Evolutionary conservation across 2,888 invertebrate species (phyloP), one percentile per base, ranked within the genome.

Genomic region (Leucozona laternaria): DNA sequence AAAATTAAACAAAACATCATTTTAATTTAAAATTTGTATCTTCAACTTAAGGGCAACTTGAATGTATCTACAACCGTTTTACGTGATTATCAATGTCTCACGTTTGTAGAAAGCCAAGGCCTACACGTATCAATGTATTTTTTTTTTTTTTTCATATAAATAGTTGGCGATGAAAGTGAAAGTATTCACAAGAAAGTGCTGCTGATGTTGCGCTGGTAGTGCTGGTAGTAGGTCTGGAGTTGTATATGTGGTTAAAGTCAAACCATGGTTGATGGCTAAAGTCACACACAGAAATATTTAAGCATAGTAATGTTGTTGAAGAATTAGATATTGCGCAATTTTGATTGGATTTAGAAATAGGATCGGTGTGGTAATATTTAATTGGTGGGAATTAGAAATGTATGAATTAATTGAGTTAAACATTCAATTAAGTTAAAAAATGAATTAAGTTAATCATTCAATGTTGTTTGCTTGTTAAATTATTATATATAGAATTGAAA

Each of bases 21-120:
- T 40, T 62, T 43, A 45, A 20, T 11, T 48, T 25, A 22, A 40
- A 62, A 25, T 15, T 13, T 25, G 37, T 57, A 25, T 62, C 15
- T 37, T 40, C 13, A 31, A 57, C 43, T 45, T 50, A 13, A 75
- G 64, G 43, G 8, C 15, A 50, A 25, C 43, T 75, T 40, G 17
- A 53, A 22, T 60, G 45, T 20, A 31, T 75, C 72, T 55, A 72
- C n/a, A n/a, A 72, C 55, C 72, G 66, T 48, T 76, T 77, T 60
- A 53, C 45, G 34, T 64, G 76, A 80, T 85, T 77, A 85, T 77
- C 72, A 80, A 37, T 77, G 81, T 70, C 77, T 78, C 62, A 78
- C 77, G 85, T 68, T 78, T 53, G 73, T 81, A 85, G 85, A 85
- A 85, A 85, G 85, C 81, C 31, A 55, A 77, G 48, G 62, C 72